These are phyloP conservation scores for Cotesia vestalis DNA, from an alignment of 1,140 invertebrate genomes.

Conservation along the genomic window DNA sequence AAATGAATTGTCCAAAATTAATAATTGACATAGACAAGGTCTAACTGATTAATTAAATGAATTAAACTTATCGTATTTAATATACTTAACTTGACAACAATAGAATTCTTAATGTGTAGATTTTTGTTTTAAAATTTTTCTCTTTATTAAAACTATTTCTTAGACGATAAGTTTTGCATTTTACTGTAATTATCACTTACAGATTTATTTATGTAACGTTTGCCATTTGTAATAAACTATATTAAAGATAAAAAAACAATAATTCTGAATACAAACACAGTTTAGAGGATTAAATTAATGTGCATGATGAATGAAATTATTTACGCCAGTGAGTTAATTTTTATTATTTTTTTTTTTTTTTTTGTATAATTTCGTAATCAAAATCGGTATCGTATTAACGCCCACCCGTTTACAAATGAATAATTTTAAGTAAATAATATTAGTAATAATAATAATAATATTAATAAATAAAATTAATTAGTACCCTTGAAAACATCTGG, in stretches of 20 bases:
- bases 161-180: constrained; percentile 64
- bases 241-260: constrained; percentile 43
- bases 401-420: not conserved
- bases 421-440: not conserved
- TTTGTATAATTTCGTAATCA: not conserved
- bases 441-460: constrained; percentile 26
- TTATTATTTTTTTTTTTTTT: constrained; percentile 12
- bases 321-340: not conserved
- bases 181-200: constrained; percentile 56
- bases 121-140: not conserved
- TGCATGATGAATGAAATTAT: constrained; percentile 39
- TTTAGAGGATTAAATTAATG: constrained; percentile 12
- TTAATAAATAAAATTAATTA: constrained; percentile 34
- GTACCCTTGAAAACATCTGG: constrained; percentile 42
- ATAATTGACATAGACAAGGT: not conserved
- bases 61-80: constrained; percentile 10
- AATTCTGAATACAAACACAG: constrained; percentile 24
- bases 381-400: not conserved
- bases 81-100: not conserved
- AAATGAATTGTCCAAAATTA: not conserved
- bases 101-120: constrained; percentile 41
- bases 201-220: constrained; percentile 62
- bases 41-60: not conserved
- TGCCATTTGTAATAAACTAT: constrained; percentile 63
- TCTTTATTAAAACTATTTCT: constrained; percentile 17